phyloP scores from a whole-genome alignment of 2,888 invertebrate species.

The Eurytoma adleriae region DNA sequence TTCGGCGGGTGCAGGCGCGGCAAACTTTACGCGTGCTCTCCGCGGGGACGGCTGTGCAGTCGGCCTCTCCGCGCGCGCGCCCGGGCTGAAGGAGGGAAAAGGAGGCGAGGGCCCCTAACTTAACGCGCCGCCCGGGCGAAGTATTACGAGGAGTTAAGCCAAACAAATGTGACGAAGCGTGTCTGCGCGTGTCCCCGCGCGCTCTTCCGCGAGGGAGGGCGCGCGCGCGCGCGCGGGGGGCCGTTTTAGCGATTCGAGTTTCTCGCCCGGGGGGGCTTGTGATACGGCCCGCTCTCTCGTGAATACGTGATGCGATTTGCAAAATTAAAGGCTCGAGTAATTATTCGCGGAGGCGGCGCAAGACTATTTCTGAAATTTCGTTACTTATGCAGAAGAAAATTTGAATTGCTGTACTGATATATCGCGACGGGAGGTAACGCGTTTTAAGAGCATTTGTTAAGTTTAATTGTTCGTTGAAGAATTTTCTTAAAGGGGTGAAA shows the following conservation, averaged over 20 bases:
- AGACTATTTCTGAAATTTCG: too few species aligned
- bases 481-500: too few species aligned
- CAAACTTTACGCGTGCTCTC: slow-evolving; percentile 40
- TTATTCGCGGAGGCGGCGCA: too few species aligned
- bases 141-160: slow-evolving; percentile 22
- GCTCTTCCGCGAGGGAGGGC: not conserved
- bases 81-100: not conserved
- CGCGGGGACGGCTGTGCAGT: slow-evolving; percentile 5
- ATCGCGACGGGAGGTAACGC: too few species aligned
- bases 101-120: not conserved
- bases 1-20: slow-evolving; percentile 19
- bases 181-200: not conserved
- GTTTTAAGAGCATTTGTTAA: too few species aligned
- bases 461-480: too few species aligned
- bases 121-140: slow-evolving; percentile 13
- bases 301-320: too few species aligned
- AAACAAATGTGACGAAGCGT: slow-evolving; percentile 38
- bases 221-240: not conserved
- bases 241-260: not conserved
- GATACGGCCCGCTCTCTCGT: too few species aligned
- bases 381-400: too few species aligned
- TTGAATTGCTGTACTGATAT: too few species aligned
- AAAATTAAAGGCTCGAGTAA: too few species aligned
- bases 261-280: not conserved
- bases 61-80: not conserved